Conservation (phyloP, 1,140 invertebrate species). For the Acromyrmex echinatior region DNA sequence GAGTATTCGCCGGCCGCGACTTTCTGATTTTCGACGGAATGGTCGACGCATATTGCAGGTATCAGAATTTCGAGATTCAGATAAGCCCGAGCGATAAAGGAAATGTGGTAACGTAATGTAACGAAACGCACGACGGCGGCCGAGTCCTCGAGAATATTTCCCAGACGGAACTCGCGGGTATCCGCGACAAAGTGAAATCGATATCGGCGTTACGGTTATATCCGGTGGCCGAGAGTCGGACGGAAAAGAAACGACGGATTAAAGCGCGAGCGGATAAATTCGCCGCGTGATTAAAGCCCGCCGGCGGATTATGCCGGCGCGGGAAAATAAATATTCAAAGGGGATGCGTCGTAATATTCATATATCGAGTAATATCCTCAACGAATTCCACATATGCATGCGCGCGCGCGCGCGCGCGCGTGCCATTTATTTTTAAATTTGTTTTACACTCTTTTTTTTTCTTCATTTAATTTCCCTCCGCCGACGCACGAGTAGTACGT, state of each 20-base stretch:
- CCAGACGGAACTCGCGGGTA: constrained; percentile 60
- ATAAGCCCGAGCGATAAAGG: constrained; percentile 6
- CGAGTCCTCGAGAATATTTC: constrained; percentile 48
- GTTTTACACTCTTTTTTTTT: neutral
- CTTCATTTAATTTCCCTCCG: neutral
- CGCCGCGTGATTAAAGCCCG: constrained; percentile 55
- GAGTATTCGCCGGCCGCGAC: constrained; percentile 13
- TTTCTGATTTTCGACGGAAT: constrained; percentile 46
- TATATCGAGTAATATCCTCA: constrained; percentile 17
- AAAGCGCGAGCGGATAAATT: constrained; percentile 56
- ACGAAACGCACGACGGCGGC: neutral
- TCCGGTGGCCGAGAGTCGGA: constrained; percentile 44
- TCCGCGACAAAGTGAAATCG: constrained; percentile 68
- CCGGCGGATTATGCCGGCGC: constrained; percentile 40
- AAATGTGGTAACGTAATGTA: neutral
- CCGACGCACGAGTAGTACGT: neutral
- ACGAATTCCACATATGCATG: neutral
- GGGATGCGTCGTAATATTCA: constrained; percentile 42
- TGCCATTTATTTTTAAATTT: neutral
- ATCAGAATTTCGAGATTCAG: constrained; percentile 39
- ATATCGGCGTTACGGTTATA: constrained; percentile 58
- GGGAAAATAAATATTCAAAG: constrained; percentile 61
- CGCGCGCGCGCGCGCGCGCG: neutral
- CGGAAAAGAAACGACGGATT: constrained; percentile 56
- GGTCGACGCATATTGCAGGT: constrained; percentile 21